Conservation (phyloP, 2,797 vertebrate genomes). For the Lates japonicus region DNA sequence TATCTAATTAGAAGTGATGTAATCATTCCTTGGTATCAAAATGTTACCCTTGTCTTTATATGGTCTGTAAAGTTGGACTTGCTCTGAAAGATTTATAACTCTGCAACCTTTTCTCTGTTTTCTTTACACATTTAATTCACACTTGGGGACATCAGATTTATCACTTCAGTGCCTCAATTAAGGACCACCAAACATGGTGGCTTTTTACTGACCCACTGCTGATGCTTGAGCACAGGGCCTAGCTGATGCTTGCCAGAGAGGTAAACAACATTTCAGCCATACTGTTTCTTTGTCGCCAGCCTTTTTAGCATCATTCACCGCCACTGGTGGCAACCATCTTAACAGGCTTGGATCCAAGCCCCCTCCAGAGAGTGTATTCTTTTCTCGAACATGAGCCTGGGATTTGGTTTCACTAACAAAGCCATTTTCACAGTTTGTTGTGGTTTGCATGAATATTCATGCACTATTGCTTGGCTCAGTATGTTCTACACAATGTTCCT, state of each 20-base stretch:
- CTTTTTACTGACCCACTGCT: slow-evolving; percentile 61
- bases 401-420: slow-evolving; percentile 83
- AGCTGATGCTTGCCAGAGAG: slow-evolving; percentile 55
- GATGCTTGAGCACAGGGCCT: slow-evolving; percentile 36
- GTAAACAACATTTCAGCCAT: slow-evolving; percentile 73
- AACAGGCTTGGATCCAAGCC: slow-evolving; percentile 73
- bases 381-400: slow-evolving; percentile 68
- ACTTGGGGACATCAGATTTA: slow-evolving; percentile 49
- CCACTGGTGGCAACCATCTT: slow-evolving; percentile 73
- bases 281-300: slow-evolving; percentile 62
- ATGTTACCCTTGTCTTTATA: neutral
- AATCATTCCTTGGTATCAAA: neutral
- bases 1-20: slow-evolving; percentile 1
- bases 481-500: slow-evolving; percentile 41
- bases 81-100: slow-evolving; percentile 49
- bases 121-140: slow-evolving; percentile 56
- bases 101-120: slow-evolving; percentile 36
- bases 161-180: slow-evolving; percentile 63
- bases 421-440: slow-evolving; percentile 79
- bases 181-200: slow-evolving; percentile 37
- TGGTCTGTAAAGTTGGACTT: slow-evolving; percentile 45
- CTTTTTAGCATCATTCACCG: slow-evolving; percentile 70
- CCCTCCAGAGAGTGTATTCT: slow-evolving; percentile 65
- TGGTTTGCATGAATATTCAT: slow-evolving; percentile 81
- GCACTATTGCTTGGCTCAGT: slow-evolving; percentile 54